Conservation (phyloP, 2,797 vertebrate species). For the Monodelphis domestica region DNA sequence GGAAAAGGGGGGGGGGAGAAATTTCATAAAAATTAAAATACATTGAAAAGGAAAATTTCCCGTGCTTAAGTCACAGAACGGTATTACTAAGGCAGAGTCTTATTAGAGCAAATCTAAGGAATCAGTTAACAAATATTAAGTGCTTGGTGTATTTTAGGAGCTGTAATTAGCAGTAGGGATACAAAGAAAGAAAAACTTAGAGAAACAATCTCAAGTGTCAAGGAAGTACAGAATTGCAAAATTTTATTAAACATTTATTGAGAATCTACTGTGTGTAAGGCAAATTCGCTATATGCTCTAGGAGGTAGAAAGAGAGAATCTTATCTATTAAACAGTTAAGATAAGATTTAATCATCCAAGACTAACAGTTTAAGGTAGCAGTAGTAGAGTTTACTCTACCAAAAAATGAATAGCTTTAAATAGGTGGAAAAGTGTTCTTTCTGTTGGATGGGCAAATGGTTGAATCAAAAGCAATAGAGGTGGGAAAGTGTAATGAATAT, state of each 20-base stretch:
- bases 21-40: neutral
- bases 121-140: neutral
- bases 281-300: neutral
- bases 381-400: neutral
- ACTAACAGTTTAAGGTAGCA: neutral
- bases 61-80: neutral
- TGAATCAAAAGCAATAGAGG: neutral
- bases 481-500: conserved; percentile 1
- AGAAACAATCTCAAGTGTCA: neutral
- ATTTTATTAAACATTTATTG: neutral
- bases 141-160: neutral
- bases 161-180: neutral
- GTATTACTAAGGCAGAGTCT: neutral
- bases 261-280: neutral
- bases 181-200: neutral
- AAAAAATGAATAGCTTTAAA: neutral
- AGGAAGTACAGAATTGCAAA: neutral
- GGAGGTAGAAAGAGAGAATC: neutral
- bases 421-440: neutral
- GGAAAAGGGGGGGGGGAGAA: neutral
- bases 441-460: neutral
- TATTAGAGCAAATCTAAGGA: neutral
- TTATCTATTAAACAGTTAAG: neutral
- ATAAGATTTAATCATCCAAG: neutral
- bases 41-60: neutral